Evolutionary conservation across 2,797 vertebrate genomes (phyloP).

Genomic region (Apogon hyalosoma): DNA sequence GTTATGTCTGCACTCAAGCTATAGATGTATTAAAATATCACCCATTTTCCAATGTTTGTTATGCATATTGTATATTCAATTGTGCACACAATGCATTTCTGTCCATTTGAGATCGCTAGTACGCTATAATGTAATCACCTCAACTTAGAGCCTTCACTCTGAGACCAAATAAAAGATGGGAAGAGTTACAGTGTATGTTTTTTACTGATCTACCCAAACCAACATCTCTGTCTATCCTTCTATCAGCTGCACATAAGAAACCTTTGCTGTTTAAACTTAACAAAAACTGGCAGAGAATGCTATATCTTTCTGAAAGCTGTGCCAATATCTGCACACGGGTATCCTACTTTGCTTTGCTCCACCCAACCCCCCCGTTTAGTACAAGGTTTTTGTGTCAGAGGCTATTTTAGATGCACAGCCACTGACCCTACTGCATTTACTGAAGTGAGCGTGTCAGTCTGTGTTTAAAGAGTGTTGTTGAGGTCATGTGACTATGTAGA

Average conservation of each 20-base stretch:
- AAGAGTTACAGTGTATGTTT: slow-evolving; percentile 61
- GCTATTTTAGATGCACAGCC: slow-evolving; percentile 90
- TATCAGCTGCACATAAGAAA: neutral
- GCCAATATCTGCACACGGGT: slow-evolving; percentile 25
- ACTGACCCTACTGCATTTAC: slow-evolving; percentile 83
- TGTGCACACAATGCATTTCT: slow-evolving; percentile 13
- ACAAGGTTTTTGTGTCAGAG: slow-evolving; percentile 86
- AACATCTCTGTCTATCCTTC: slow-evolving; percentile 47
- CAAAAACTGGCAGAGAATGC: slow-evolving; percentile 25
- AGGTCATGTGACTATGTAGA: slow-evolving; percentile 68
- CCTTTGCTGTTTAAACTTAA: slow-evolving; percentile 12
- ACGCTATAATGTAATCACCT: slow-evolving; percentile 61
- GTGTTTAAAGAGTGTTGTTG: slow-evolving; percentile 51
- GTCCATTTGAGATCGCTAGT: slow-evolving; percentile 31
- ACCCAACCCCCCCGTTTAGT: slow-evolving; percentile 58
- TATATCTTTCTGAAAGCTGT: slow-evolving; percentile 20
- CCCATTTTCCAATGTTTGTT: slow-evolving; percentile 12
- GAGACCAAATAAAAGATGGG: slow-evolving; percentile 70
- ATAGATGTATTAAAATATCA: slow-evolving; percentile 1
- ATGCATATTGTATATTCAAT: slow-evolving; percentile 1
- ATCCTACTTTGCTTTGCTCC: slow-evolving; percentile 40
- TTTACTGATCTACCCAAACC: slow-evolving; percentile 70
- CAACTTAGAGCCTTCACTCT: slow-evolving; percentile 46
- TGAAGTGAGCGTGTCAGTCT: slow-evolving; percentile 45
- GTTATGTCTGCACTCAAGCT: neutral